phyloP scores from a whole-genome alignment of 2,888 invertebrate genomes.

The Pterobdella sp. region DNA sequence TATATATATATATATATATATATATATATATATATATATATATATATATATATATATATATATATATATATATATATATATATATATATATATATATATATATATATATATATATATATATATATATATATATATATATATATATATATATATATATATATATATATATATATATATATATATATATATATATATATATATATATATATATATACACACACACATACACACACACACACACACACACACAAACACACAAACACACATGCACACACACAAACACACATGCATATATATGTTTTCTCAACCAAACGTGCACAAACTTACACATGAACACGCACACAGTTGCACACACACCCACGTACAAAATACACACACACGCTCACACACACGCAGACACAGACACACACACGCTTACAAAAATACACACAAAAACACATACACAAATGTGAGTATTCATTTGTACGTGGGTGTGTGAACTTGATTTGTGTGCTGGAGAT shows the following conservation, averaged over 20 bases:
- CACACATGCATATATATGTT: neutral
- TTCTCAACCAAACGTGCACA: neutral
- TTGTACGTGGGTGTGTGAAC: neutral
- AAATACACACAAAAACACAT: neutral
- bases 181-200: neutral
- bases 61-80: neutral
- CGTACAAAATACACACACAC: neutral
- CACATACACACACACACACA: neutral
- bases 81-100: neutral
- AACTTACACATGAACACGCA: neutral
- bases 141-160: neutral
- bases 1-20: neutral
- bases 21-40: slow-evolving; percentile 4
- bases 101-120: neutral
- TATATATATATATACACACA: neutral
- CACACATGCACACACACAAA: neutral
- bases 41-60: neutral
- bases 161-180: neutral
- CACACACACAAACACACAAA: neutral
- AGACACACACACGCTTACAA: neutral
- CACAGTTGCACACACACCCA: neutral
- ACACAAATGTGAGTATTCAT: neutral
- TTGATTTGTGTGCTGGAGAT: neutral
- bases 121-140: neutral
- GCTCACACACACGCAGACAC: neutral